Evolutionary conservation across 2,797 vertebrate species (phyloP), one percentile per base, ranked within the genome.

Genomic region (Sebastolobus alascanus): DNA sequence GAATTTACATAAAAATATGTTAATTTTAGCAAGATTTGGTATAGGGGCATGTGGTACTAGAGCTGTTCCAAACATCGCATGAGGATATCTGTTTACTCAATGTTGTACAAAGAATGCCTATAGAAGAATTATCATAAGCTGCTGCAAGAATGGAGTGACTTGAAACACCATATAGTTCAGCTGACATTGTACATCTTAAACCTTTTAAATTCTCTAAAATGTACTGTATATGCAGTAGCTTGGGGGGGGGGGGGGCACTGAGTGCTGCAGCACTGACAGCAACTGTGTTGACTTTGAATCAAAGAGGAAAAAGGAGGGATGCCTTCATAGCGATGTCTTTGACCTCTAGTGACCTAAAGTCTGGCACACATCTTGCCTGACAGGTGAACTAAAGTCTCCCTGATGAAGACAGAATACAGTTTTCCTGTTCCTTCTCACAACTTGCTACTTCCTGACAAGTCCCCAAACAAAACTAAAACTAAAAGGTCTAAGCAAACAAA

Each of bases 361-460:
- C 79, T 84, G 79, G n/a, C 54, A 74, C n/a, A 65, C 6, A n/a
- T 77, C 12, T 29, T 37, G 55, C 38, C 14, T 81, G 77, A 79
- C 68, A 70, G 2, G 31, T 71, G 40, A 66, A 61, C 25, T 76
- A 66, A 71, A 54, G 61, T 60, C n/a, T 82, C 20, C 55, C 43
- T 61, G 60, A 84, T 73, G 61, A 86, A 89, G 67, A 89, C 52
- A 60, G 58, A 84, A 82, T 77, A 9, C 61, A 52, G 40, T 52
- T 50, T 82, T 84, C 67, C 25, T 61, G 61, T 69, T 86, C 1
- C 22, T 73, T 25, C 40, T 81, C 50, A 74, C 52, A 63, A 29
- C 58, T 22, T 38, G 27, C 27, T 50, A 31, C 68, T 84, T 85
- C 52, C 74, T 79, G 67, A 60, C 20, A 11, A 6, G 1, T 80